Evolutionary conservation across 2,888 invertebrate genomes (phyloP), one percentile per base, ranked within the genome.

Genomic region (Escarpia spicata): DNA sequence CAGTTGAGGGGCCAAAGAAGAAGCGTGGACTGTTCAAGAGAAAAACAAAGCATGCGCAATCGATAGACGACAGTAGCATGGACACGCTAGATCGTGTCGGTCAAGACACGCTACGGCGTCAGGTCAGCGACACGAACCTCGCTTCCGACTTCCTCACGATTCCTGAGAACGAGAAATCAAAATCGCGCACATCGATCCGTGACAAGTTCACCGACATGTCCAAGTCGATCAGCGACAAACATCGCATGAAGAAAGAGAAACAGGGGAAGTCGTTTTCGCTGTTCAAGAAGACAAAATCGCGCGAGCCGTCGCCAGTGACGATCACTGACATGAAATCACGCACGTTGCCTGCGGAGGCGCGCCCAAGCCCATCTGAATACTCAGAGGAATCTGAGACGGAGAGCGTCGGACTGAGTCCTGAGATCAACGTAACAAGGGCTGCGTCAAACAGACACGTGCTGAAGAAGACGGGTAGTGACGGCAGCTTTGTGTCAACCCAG

Each of bases 191-290:
- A 4, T 75, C 75, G n/a, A 75, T 75, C 26, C 75, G 75, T 45
- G 96, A 96, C 44, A 96, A 96, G 92, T 94, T 94, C 89, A 58
- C 94, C 58, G 94, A 94, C 91, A 93, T 94, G 15, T 94, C 94
- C n/a, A 94, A 93, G 92, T 90, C 92, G 60, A 93, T 94, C 92
- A 93, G 91, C 26, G 93, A 93, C 90, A 93, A 93, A 60, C 89
- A 92, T 75, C 44, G 43, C 75, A 45, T 26, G 26, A 43, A 43
- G 43, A 45, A 94, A 94, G 92, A 92, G 93, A 58, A 92, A 75
- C 37, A 43, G 43, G 52, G 75, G 95, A 97, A 91, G 90, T 99
- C 99, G 37, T 99, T 99, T 96, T 98, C 98, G 91, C 93, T 96
- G 90, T 96, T 96, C 94, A 96, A 96, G 94, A 96, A 96, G 93